Evolutionary conservation across 1,140 invertebrate species (phyloP).

Genomic region (Mamestra configurata): DNA sequence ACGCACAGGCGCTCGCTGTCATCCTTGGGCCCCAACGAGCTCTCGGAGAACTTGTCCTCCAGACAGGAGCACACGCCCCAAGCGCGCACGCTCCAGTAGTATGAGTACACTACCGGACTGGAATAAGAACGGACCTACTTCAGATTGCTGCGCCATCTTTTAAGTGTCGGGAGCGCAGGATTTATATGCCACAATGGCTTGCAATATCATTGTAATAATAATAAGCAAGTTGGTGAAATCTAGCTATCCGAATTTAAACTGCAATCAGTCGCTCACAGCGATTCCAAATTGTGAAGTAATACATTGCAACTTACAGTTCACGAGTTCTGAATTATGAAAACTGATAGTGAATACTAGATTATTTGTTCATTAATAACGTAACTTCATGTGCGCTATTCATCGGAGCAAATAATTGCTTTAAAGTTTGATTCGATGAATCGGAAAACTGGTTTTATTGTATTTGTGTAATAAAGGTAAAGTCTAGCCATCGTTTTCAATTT

Average conservation of each 20-base stretch:
- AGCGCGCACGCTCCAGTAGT: slow-evolving; percentile 63
- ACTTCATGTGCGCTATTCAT: neutral
- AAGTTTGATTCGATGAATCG: neutral
- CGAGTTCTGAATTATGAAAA: slow-evolving; percentile 6
- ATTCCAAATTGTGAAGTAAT: too few species aligned
- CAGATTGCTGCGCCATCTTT: too few species aligned
- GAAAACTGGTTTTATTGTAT: neutral
- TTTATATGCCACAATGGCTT: too few species aligned
- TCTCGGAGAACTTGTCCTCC: slow-evolving; percentile 41
- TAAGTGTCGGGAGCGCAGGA: too few species aligned
- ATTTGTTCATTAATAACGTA: neutral
- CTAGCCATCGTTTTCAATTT: too few species aligned
- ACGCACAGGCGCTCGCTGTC: slow-evolving; percentile 41
- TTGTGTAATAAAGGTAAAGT: neutral
- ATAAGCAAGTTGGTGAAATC: too few species aligned
- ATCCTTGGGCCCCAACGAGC: slow-evolving; percentile 16
- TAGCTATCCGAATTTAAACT: too few species aligned
- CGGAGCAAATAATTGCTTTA: neutral
- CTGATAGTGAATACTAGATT: slow-evolving; percentile 6
- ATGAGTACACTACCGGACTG: slow-evolving; percentile 63
- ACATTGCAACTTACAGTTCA: neutral
- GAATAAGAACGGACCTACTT: neutral
- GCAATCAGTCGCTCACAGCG: neutral
- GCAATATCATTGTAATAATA: too few species aligned
- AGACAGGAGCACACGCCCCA: slow-evolving; percentile 66